Base-by-base conservation (phyloP, 2,888 invertebrate species). In the Ferrisia virgata region DNA sequence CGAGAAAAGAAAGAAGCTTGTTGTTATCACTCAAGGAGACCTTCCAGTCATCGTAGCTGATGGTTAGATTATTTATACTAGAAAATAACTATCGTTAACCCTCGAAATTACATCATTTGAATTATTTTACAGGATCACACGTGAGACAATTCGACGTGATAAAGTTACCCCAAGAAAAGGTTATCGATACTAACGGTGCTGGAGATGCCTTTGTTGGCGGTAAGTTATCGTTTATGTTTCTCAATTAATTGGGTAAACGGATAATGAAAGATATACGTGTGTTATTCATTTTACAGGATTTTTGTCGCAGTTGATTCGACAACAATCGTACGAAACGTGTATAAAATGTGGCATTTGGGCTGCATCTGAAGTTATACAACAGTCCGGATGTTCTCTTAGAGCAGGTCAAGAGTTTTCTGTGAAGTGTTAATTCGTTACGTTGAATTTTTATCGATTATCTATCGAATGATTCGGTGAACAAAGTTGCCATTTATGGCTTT, bases 131-230 rank as follows among this genome's bases (percentile, higher is more conserved):
- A 22, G 36, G 36, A 64, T 80, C 15, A 39, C 89, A 90, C 86
- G 90, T 95, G 0, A 90, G 89, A 0, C 92, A 94, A 87, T 94
- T 93, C 87, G 93, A 94, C 0, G 95, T 96, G 0, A 89, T 89
- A 0, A 89, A 89, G 58, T 88, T 97, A 43, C 89, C 92, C 0
- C 88, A 90, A 76, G 93, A 95, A 31, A 91, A 95, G 88, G 93
- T 99, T 82, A 93, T 98, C 0, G 99, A 99, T 88, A 99, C 99
- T 0, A 99, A 99, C 89, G 99, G 99, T 8, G 99, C 99, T 81
- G 99, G 99, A 0, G 99, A 99, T 90, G 98, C 98, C 0, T 99
- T 99, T 90, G 94, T 96, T 72, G 99, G 99, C 86, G 99, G 93
- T 91, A 86, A 85, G 86, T 25, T 22, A 40, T 79, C 58, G 15